Evolutionary conservation across 2,113 vertebrate genomes (phyloP), one percentile per base, ranked within the genome.

Genomic region (Aepyceros melampus): DNA sequence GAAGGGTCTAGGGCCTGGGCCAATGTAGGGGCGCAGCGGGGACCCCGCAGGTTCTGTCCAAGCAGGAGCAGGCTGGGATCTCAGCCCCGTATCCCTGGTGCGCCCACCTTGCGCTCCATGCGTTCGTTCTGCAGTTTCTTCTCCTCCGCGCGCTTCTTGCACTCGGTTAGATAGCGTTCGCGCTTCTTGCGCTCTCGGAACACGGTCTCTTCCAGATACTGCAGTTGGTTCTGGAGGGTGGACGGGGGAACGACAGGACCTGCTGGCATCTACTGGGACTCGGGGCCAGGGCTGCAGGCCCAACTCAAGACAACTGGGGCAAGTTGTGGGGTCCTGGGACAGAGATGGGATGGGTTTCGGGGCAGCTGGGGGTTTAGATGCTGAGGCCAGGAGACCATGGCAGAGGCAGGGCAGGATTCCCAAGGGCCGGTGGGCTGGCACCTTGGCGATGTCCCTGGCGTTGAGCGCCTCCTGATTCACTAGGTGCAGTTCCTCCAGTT

Each of bases 61-160:
- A 14, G 27, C 0, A 4, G n/a, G 43, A 29, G 14, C 27, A 40
- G 10, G 86, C 33, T 25, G 43, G 23, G 31, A 25, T 23, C 5
- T 6, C 27, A 23, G 84, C 25, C 43, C 7, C 14, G 13, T 3
- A 7, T 51, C 3, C 9, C 16, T 4, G 4, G 36, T 0, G 36
- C 4, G 25, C 95, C 98, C 98, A 99, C 99, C 98, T 98, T 98
- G 91, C 98, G 99, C 58, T 99, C 99, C 0, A 98, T 97, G 53
- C 98, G 99, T 56, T 99, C 99, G 0, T 98, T 98, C 95, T 99
- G 99, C 53, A 98, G 98, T 94, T 98, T 99, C 40, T 74, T 98
- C 95, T 99, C 99, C 74, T 99, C 99, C 0, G 98, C 98, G 40
- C 98, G 98, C 89, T 98, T 99, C 98, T 99, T 99, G 97, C 98